These are phyloP conservation scores for Sicus ferrugineus DNA, from an alignment of 2,888 invertebrate species.

Conservation along the genomic window DNA sequence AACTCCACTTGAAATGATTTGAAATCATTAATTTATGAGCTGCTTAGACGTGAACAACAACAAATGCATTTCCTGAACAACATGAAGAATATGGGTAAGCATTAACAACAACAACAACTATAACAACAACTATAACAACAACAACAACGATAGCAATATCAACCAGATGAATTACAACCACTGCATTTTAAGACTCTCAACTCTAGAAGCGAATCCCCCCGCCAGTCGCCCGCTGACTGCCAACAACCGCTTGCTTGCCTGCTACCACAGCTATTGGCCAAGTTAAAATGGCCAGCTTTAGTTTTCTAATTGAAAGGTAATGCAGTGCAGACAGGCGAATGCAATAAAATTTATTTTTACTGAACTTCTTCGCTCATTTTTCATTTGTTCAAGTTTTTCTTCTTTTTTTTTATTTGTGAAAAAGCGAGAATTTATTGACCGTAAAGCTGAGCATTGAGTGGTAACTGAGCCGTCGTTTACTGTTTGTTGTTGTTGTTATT, in stretches of 20 bases:
- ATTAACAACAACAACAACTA: background rate
- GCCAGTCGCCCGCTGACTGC: background rate
- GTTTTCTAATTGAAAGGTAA: background rate
- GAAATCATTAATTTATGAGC: background rate
- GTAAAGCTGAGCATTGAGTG: background rate
- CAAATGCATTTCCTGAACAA: background rate
- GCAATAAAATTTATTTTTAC: background rate
- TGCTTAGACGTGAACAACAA: background rate
- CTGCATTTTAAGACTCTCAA: background rate
- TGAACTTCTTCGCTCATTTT: background rate
- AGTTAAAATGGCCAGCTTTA: background rate
- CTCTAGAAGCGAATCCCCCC: background rate
- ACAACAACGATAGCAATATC: background rate
- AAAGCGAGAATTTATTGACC: constrained; percentile 1
- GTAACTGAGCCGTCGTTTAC: background rate
- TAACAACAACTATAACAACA: background rate
- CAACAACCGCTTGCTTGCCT: background rate
- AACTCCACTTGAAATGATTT: background rate
- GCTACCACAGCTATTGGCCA: background rate
- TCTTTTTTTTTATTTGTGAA: no score
- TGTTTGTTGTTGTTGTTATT: background rate
- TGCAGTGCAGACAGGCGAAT: background rate
- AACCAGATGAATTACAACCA: background rate
- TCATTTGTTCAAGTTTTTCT: background rate
- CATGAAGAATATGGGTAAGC: background rate